A percentile compares a stretch with the other conserved stretches of the same genome.
Conservation (phyloP, 2,113 vertebrate species). For the Melospiza georgiana region DNA sequence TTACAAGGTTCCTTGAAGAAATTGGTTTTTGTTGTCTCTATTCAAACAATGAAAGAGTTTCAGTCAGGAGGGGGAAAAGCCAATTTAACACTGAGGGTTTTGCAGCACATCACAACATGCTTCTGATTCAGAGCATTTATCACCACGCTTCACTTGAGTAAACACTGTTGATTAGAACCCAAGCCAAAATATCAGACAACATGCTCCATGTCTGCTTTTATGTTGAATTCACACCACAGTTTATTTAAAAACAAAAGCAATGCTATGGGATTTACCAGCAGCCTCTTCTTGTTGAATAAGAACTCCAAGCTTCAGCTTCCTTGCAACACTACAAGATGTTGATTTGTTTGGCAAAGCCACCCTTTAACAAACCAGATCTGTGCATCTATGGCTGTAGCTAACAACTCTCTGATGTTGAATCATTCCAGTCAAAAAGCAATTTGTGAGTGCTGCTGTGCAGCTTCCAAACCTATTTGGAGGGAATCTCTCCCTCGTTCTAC, state of each 20-base stretch:
- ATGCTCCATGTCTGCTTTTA: background rate
- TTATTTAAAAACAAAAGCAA: conserved; percentile 44
- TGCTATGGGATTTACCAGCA: background rate
- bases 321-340: background rate
- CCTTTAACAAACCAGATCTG: background rate
- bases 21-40: background rate
- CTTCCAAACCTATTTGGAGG: background rate
- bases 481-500: background rate
- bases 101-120: background rate
- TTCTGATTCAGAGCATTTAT: conserved; percentile 16
- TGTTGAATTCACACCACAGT: background rate
- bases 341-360: background rate
- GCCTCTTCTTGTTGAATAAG: background rate
- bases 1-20: background rate
- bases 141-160: conserved; percentile 15
- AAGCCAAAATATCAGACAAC: conserved; percentile 7
- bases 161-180: conserved; percentile 27
- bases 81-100: conserved; percentile 1
- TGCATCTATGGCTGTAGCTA: background rate
- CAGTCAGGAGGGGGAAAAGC: background rate
- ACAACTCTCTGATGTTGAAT: background rate
- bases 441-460: background rate
- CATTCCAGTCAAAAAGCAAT: background rate
- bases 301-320: background rate
- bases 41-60: background rate